phyloP scores from a whole-genome alignment of 2,888 invertebrate species.

The Microchrysa polita region DNA sequence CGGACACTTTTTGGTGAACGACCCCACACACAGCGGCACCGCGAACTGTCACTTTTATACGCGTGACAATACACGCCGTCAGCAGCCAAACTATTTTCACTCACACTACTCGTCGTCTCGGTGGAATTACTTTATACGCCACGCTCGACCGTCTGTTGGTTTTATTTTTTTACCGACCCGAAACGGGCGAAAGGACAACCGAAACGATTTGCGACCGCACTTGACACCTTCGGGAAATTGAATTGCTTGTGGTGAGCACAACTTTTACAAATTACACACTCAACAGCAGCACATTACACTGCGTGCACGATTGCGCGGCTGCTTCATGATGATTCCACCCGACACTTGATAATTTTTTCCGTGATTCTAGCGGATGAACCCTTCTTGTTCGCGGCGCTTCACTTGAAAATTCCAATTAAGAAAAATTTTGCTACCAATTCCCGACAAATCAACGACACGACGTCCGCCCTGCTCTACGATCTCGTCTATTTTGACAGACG shows the following conservation, averaged over 20 bases:
- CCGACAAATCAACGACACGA: neutral
- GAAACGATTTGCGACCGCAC: neutral
- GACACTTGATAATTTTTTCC: neutral
- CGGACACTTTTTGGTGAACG: neutral
- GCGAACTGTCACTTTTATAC: conserved; percentile 37
- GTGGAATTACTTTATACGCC: too few relatives aligned
- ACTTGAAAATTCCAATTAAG: conserved; percentile 2
- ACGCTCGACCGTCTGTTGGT: too few relatives aligned
- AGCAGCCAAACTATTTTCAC: neutral
- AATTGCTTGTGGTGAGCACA: too few relatives aligned
- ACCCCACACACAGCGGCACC: conserved; percentile 8
- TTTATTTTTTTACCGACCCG: neutral
- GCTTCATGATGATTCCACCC: conserved; percentile 6
- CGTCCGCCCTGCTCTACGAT: conserved; percentile 30
- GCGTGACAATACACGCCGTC: conserved; percentile 13
- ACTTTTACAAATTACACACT: too few relatives aligned
- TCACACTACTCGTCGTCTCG: conserved; percentile 9
- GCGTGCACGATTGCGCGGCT: conserved; percentile 3
- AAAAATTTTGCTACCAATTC: neutral
- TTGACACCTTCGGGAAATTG: too few relatives aligned
- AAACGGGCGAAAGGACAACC: neutral
- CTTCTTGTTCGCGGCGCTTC: conserved; percentile 1
- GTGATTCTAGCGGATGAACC: neutral
- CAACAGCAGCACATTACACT: neutral
- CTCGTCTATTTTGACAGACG: conserved; percentile 31